phyloP scores from a whole-genome alignment of 2,888 invertebrate species.

The Muschampia staudingeri region DNA sequence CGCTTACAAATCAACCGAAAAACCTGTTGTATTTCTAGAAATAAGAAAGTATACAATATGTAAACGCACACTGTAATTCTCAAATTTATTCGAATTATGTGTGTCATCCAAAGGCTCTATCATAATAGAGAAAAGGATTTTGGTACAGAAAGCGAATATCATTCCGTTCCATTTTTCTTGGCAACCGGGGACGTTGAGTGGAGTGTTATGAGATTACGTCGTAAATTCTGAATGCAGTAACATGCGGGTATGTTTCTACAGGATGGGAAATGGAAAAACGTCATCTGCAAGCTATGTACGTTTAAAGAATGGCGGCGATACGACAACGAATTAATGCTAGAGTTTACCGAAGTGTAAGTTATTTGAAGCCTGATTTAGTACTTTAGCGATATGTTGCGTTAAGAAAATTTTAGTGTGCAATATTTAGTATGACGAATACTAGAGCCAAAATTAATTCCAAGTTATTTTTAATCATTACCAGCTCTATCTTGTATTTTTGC shows the following conservation, averaged over 20 bases:
- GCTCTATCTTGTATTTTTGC: too few relatives aligned
- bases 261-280: background rate
- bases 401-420: too few relatives aligned
- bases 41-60: background rate
- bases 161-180: background rate
- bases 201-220: constrained; percentile 8
- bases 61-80: background rate
- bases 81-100: background rate
- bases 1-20: too few relatives aligned
- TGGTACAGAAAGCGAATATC: background rate
- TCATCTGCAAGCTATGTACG: constrained; percentile 9
- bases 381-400: too few relatives aligned
- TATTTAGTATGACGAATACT: too few relatives aligned
- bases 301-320: background rate
- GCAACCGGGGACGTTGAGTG: background rate
- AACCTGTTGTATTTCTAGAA: too few relatives aligned
- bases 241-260: background rate
- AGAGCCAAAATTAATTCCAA: too few relatives aligned
- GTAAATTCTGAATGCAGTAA: constrained; percentile 15
- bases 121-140: background rate
- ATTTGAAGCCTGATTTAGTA: background rate
- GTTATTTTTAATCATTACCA: too few relatives aligned
- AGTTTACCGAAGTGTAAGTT: background rate
- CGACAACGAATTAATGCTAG: background rate
- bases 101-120: background rate